Evolutionary conservation across 2,888 invertebrate genomes (phyloP).

Genomic region (Amphipyra berbera): DNA sequence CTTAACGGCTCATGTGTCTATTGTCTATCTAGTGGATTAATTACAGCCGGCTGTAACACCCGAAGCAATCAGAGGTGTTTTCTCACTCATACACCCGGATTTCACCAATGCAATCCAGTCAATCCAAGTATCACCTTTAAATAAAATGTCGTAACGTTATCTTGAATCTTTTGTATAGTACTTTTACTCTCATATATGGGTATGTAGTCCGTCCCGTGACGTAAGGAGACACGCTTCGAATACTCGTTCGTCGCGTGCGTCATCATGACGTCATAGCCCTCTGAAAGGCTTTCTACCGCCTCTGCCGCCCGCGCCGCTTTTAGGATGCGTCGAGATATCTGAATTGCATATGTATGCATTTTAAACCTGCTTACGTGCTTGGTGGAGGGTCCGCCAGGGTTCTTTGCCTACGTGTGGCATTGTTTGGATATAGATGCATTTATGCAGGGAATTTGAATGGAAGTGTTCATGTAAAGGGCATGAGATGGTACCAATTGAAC

Average conservation of each 20-base stretch:
- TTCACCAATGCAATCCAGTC: too few species aligned
- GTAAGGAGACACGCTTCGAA: constrained; percentile 76
- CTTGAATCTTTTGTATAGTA: too few species aligned
- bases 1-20: too few species aligned
- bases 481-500: not conserved
- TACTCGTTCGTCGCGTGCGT: constrained; percentile 74
- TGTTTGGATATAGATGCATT: constrained; percentile 18
- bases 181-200: not conserved
- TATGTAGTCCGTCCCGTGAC: constrained; percentile 61
- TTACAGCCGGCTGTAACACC: too few species aligned
- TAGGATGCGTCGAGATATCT: constrained; percentile 43
- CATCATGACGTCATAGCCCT: constrained; percentile 73
- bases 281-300: constrained; percentile 51
- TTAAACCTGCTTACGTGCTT: constrained; percentile 24
- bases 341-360: constrained; percentile 30
- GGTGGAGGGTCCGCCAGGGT: constrained; percentile 7
- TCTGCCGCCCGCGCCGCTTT: constrained; percentile 32
- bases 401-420: constrained; percentile 5
- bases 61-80: too few species aligned
- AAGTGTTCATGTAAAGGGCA: not conserved
- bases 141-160: not conserved
- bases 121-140: not conserved
- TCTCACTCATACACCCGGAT: too few species aligned
- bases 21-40: too few species aligned
- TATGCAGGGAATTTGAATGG: too few species aligned